These are phyloP conservation scores for Galerucella pusilla DNA, from an alignment of 2,888 invertebrate genomes.

Conservation along the genomic window DNA sequence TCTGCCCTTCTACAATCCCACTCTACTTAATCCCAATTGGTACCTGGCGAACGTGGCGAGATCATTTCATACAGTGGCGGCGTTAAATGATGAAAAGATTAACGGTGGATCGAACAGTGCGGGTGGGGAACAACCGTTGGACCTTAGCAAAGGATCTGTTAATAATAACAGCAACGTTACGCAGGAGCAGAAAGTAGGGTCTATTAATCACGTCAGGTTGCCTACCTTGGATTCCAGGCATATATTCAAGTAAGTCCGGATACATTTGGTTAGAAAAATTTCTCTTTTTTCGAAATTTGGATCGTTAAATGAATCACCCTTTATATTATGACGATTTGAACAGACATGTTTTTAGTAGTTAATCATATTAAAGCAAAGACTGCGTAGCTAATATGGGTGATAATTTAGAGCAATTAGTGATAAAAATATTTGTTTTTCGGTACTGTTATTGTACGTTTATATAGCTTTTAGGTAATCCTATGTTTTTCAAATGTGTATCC, in stretches of 20 bases:
- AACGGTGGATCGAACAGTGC: constrained; percentile 38
- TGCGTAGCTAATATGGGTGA: too few species aligned
- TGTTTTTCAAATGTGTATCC: background rate
- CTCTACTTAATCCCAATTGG: constrained; percentile 59
- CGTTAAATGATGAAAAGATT: constrained; percentile 47
- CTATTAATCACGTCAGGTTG: constrained; percentile 59
- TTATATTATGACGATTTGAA: too few species aligned
- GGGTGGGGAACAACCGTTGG: constrained; percentile 80
- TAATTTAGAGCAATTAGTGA: too few species aligned
- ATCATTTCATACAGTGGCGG: constrained; percentile 63
- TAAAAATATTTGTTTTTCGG: too few species aligned
- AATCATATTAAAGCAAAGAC: too few species aligned
- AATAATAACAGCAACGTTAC: constrained; percentile 49
- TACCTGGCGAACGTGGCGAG: constrained; percentile 68
- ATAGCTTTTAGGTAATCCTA: too few species aligned
- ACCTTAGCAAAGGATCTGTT: constrained; percentile 81
- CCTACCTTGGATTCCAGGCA: constrained; percentile 69
- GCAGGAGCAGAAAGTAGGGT: constrained; percentile 47
- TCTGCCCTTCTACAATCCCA: constrained; percentile 61
- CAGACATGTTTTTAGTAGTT: too few species aligned
- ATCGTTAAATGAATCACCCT: too few species aligned
- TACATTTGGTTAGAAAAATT: background rate
- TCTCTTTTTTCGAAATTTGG: too few species aligned
- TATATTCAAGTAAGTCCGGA: constrained; percentile 77
- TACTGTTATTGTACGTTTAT: too few species aligned